phyloP scores from a whole-genome alignment of 2,113 vertebrate species.

The Labeo rohita region DNA sequence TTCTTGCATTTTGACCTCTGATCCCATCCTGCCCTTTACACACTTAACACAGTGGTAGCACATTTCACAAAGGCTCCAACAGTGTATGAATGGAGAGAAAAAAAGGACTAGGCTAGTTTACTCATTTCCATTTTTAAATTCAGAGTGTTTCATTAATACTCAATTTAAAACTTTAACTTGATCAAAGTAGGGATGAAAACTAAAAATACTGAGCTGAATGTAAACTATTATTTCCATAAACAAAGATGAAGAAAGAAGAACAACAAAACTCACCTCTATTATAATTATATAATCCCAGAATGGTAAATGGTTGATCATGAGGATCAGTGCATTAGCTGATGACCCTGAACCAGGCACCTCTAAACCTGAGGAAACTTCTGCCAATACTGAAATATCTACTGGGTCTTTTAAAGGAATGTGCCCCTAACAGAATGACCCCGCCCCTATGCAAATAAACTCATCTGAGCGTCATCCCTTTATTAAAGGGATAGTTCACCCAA shows the following conservation, averaged over 20 bases:
- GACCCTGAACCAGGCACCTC: no score
- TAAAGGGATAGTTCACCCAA: no score
- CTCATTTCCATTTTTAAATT: background rate
- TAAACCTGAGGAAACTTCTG: no score
- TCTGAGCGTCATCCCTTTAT: no score
- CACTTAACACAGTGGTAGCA: slow-evolving; percentile 71
- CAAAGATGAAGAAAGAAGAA: background rate
- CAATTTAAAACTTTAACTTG: background rate
- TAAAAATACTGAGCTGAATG: background rate
- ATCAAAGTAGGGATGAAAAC: background rate
- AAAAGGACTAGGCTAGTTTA: background rate
- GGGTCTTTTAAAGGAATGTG: no score
- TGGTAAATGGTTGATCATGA: no score
- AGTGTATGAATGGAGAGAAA: background rate
- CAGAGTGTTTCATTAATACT: background rate
- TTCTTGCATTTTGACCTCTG: slow-evolving; percentile 68
- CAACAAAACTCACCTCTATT: background rate
- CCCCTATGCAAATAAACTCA: no score
- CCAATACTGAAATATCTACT: no score
- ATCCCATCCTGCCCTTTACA: slow-evolving; percentile 48
- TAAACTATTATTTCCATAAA: background rate
- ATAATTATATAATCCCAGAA: background rate
- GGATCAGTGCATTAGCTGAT: no score
- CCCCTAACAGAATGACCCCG: no score
- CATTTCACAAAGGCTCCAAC: slow-evolving; percentile 57